phyloP scores from a whole-genome alignment of 1,140 invertebrate genomes.

The Cydia splendana region DNA sequence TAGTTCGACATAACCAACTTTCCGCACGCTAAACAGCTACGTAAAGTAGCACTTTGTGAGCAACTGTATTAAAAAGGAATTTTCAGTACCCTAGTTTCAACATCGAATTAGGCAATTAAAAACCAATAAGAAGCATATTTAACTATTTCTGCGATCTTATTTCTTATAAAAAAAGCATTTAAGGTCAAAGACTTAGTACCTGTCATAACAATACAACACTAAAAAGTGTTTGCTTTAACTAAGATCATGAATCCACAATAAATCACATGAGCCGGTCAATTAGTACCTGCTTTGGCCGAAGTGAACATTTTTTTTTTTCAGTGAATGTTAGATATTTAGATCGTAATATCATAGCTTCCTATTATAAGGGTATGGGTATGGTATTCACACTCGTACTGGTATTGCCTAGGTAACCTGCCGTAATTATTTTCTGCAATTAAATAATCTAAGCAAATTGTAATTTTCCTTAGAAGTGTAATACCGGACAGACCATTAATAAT shows the following conservation, averaged over 20 bases:
- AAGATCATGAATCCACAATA: too few species aligned
- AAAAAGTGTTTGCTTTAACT: too few species aligned
- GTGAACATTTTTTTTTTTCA: too few species aligned
- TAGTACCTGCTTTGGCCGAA: too few species aligned
- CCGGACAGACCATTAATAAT: not conserved
- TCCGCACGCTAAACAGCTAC: too few species aligned
- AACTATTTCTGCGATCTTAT: not conserved
- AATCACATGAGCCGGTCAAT: too few species aligned
- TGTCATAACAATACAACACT: too few species aligned
- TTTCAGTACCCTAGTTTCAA: not conserved
- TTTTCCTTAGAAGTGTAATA: not conserved
- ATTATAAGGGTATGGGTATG: not conserved
- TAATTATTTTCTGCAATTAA: slow-evolving; percentile 17
- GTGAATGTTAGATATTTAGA: not conserved
- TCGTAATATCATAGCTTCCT: not conserved
- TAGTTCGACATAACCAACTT: too few species aligned
- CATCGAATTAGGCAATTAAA: not conserved
- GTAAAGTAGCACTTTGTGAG: too few species aligned
- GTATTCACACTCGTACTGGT: not conserved
- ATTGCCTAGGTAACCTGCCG: not conserved
- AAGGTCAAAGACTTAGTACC: too few species aligned
- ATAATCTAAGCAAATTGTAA: not conserved
- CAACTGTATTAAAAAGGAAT: too few species aligned
- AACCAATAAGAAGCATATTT: slow-evolving; percentile 5
- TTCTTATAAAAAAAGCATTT: too few species aligned